phyloP scores from a whole-genome alignment of 2,113 vertebrate genomes.

The Erythrolamprus reginae region DNA sequence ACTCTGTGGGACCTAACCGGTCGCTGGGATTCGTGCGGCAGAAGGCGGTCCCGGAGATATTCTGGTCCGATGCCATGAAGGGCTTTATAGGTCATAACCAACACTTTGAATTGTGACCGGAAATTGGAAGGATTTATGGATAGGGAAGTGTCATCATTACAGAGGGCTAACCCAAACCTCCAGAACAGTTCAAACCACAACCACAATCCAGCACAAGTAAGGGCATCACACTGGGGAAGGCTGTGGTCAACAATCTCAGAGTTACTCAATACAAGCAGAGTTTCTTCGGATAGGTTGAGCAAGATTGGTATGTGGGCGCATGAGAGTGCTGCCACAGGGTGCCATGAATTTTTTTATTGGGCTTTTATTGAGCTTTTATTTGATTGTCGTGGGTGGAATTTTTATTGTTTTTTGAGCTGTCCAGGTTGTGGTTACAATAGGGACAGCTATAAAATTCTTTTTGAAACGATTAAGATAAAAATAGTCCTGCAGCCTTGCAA shows the following conservation, averaged over 20 bases:
- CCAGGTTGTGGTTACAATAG: not conserved
- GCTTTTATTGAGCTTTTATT: not conserved
- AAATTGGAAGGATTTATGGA: not conserved
- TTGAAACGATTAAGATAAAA: not conserved
- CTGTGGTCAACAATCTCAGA: not conserved
- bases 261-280: not conserved
- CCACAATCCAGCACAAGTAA: not conserved
- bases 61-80: too few relatives aligned
- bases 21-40: too few relatives aligned
- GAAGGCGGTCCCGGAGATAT: too few relatives aligned
- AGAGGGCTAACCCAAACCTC: not conserved
- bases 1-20: too few relatives aligned
- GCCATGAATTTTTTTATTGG: not conserved
- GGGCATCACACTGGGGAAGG: not conserved
- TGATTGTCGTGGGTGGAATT: not conserved
- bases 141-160: not conserved
- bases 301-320: not conserved
- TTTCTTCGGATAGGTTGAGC: not conserved
- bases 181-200: not conserved
- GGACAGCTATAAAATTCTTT: not conserved
- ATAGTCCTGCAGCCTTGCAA: not conserved
- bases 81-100: too few relatives aligned
- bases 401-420: not conserved
- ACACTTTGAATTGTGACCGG: too few relatives aligned
- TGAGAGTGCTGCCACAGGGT: not conserved